Base-by-base conservation (phyloP, 2,797 vertebrate genomes). In the Otolemur crassicaudatus region DNA sequence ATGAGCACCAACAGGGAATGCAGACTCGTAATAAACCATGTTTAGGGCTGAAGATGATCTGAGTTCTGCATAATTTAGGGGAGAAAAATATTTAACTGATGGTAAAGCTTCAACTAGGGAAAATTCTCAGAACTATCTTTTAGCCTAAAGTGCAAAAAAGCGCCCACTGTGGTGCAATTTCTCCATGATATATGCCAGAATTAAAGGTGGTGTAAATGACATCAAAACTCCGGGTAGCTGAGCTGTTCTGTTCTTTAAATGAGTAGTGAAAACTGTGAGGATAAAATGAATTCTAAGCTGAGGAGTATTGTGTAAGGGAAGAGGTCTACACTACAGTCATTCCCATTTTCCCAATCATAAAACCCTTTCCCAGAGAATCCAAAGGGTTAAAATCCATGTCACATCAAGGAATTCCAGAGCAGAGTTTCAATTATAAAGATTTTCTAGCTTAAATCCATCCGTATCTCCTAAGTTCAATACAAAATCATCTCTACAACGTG, bases 81-180 rank as follows among this genome's bases (percentile, higher is more conserved):
- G 43, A 87, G 67, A 60, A 85, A 96, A 96, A 92, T 93, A 94
- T 89, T 95, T 89, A 92, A 88, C 65, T 89, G 58, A 73, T 40
- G 79, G 61, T 79, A 88, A 85, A 86, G 70, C 70, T 65, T 93
- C 73, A 96, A 61, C 43, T 80, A 79, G 79, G 67, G 65, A 89
- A 95, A 88, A 67, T 7, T 86, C 53, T 92, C 34, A 53, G 60
- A 67, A 60, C 25, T 43, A 60, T 75, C 56, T 85, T 94, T 91
- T 49, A 90, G 23, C 10, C 37, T 83, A 17, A 77, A 77, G 20
- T 77, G 0, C 79, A n/a, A 87, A 76, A 94, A 76, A 84, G 58
- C 40, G 76, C 53, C 25, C 40, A 56, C 40, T 29, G 3, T n/a
- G 73, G 43, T 49, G 7, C 65, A 73, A 20, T 80, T 79, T 93